These are phyloP conservation scores for Catalaphyllia jardinei DNA, from an alignment of 64 coral and sea anemone species.

Conservation along the genomic window DNA sequence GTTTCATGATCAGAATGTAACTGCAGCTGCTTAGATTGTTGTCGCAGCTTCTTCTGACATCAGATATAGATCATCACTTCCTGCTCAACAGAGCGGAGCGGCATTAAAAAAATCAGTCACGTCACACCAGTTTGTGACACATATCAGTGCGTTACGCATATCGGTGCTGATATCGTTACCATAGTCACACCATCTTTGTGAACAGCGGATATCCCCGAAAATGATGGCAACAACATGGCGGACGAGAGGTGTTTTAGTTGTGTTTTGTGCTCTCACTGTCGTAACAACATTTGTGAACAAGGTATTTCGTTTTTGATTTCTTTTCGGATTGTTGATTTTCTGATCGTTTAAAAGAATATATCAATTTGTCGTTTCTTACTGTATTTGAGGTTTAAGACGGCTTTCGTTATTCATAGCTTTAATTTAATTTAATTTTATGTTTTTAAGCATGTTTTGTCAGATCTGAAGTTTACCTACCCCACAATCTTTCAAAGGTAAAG, in stretches of 20 bases:
- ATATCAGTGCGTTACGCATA: too few species aligned
- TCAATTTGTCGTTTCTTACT: not conserved
- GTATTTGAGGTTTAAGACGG: too few species aligned
- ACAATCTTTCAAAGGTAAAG: constrained; percentile 89
- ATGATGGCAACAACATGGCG: constrained; percentile 78
- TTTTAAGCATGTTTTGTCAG: constrained; percentile 75
- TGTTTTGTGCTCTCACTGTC: constrained; percentile 48
- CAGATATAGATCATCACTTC: not conserved
- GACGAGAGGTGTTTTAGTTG: constrained; percentile 18
- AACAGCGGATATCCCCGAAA: not conserved
- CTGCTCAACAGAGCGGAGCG: not conserved
- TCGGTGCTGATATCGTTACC: too few species aligned
- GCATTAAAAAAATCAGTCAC: not conserved
- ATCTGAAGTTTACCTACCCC: constrained; percentile 82
- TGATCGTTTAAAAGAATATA: not conserved
- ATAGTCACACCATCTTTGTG: not conserved
- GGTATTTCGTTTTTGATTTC: constrained; percentile 17
- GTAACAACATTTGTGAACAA: constrained; percentile 82
- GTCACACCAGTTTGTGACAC: too few species aligned
- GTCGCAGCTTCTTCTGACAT: too few species aligned
- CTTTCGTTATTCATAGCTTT: too few species aligned
- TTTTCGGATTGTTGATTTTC: not conserved
- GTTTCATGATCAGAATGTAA: too few species aligned
- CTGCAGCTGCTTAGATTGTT: too few species aligned
- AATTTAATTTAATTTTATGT: not conserved